Base-by-base conservation (phyloP, 2,888 invertebrate genomes). In the Agrotis ipsilon region DNA sequence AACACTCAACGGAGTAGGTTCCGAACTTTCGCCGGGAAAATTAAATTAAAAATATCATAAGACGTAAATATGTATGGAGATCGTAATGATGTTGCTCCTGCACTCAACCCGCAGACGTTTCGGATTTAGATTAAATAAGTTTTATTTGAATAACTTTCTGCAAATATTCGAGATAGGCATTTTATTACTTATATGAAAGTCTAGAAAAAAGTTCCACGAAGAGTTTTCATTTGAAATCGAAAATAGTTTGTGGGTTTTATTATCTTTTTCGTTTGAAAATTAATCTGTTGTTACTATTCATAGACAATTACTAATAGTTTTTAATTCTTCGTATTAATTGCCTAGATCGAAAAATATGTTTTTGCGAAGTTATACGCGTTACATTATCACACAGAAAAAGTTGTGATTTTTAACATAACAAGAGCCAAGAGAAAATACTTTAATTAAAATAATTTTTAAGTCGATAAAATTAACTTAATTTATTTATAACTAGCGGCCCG, bases 11-110 rank as follows among this genome's bases (percentile, higher is more conserved):
- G 94, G 93, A 95, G 96, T 96, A 95, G 93, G 94, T 95, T 96
- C 93, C 92, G 94, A 96, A 96, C 93, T 96, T 96, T 96, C 93
- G 95, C 92, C 93, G 92, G 93, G 93, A 92, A 95, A 95, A 96
- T 96, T 96, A 96, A 96, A 96, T 96, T 96, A 96, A 96, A 96
- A 96, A 96, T 96, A 95, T 95, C 93, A 95, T 95, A 94, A 94
- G 94, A 95, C 88, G 94, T 94, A 95, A 95, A 95, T 94, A 94
- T 93, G 94, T 94, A 93, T 92, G 92, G 92, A 89, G 87, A 85
- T 87, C 91, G 92, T 95, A 94, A 96, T 94, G 95, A 95, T 94
- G 95, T 91, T 91, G 92, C 90, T 87, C 84, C 85, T 90, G 90
- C 90, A 88, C 83, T 82, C 81, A 84, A 83, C 73, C 83, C 84